phyloP scores from a whole-genome alignment of 2,797 vertebrate genomes.

The Lepus oiostolus region DNA sequence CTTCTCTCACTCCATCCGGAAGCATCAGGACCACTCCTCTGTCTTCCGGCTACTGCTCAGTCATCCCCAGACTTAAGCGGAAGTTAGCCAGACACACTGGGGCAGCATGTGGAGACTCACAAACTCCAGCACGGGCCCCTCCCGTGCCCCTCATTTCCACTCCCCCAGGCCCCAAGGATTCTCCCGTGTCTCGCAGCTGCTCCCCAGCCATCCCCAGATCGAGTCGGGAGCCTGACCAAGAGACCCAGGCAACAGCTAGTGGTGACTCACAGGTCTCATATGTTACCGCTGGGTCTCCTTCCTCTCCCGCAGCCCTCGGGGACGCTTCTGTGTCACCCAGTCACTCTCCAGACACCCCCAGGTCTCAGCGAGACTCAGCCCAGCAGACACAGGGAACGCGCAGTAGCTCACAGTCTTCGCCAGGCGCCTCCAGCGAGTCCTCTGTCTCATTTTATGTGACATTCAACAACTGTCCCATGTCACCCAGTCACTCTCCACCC shows the following conservation, averaged over 20 bases:
- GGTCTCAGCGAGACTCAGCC: neutral
- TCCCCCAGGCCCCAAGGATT: rapidly evolving
- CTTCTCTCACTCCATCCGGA: neutral
- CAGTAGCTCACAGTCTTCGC: neutral
- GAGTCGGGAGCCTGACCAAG: neutral
- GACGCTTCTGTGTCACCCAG: neutral
- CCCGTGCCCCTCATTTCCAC: neutral
- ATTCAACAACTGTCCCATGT: rapidly evolving
- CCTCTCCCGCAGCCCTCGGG: neutral
- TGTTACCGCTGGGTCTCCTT: neutral
- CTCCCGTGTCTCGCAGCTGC: neutral
- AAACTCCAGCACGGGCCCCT: neutral
- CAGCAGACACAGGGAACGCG: neutral
- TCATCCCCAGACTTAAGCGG: neutral
- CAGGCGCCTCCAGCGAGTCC: too few species aligned
- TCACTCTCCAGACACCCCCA: neutral
- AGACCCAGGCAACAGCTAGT: neutral
- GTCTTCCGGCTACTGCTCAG: neutral
- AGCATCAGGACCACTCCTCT: rapidly evolving
- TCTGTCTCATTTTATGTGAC: too few species aligned
- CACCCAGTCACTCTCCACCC: neutral
- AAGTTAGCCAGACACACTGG: too few species aligned
- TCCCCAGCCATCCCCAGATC: neutral
- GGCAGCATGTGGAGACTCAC: too few species aligned
- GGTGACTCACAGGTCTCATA: neutral